Evolutionary conservation across 1,140 invertebrate species (phyloP).

Genomic region (Atopsyche davidsoni): DNA sequence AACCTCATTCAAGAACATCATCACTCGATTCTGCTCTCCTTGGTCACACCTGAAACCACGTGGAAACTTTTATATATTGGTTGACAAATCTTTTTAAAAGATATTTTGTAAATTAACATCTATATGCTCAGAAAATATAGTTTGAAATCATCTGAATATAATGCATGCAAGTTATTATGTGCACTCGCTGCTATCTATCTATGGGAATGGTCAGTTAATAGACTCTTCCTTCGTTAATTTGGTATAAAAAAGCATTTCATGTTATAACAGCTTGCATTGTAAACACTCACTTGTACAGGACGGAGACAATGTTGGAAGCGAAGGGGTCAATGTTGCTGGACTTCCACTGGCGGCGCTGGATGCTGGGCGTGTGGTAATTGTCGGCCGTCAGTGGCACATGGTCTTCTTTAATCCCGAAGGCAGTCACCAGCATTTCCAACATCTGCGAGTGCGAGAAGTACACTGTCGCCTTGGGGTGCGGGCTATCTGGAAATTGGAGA

Average conservation of each 20-base stretch:
- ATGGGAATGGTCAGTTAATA: conserved; percentile 1
- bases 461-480: conserved; percentile 54
- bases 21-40: conserved; percentile 51
- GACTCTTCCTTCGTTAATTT: background rate
- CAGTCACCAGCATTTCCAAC: conserved; percentile 55
- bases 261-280: too few relatives aligned
- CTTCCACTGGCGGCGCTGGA: conserved; percentile 59
- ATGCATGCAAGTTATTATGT: too few relatives aligned
- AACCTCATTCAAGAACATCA: conserved; percentile 57
- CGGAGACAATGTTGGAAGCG: conserved; percentile 68
- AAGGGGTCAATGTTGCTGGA: conserved; percentile 69
- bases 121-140: too few relatives aligned
- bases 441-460: conserved; percentile 61
- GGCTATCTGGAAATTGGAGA: conserved; percentile 33
- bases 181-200: conserved; percentile 32
- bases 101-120: too few relatives aligned
- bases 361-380: conserved; percentile 53
- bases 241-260: background rate
- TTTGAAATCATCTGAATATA: too few relatives aligned
- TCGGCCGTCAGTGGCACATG: conserved; percentile 54
- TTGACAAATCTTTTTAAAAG: too few relatives aligned
- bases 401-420: conserved; percentile 65
- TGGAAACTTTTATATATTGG: too few relatives aligned
- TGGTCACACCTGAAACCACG: conserved; percentile 50
- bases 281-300: conserved; percentile 63